phyloP scores from a whole-genome alignment of 2,113 vertebrate species.

The Sterna hirundo region DNA sequence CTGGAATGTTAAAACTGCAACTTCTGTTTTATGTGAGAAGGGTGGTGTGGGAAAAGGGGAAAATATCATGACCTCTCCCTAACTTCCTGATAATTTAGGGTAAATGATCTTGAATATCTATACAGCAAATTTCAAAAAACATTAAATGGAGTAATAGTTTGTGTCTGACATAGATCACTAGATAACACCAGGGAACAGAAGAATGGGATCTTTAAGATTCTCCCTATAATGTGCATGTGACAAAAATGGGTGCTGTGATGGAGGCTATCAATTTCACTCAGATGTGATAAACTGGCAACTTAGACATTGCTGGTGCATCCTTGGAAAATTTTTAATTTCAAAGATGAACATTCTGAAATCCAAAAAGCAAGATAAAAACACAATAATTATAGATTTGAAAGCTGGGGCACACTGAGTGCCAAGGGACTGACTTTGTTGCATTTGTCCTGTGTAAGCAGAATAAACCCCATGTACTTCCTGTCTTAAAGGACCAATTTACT shows the following conservation, averaged over 20 bases:
- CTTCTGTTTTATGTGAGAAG: neutral
- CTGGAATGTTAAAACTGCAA: neutral
- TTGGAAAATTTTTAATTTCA: neutral
- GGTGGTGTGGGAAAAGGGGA: neutral
- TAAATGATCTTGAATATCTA: neutral
- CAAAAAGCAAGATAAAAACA: neutral
- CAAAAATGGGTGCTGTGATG: neutral
- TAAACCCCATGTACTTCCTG: neutral
- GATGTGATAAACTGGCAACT: neutral
- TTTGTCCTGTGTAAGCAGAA: neutral
- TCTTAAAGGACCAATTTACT: neutral
- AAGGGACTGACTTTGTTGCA: neutral
- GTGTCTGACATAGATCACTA: neutral
- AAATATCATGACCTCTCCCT: neutral
- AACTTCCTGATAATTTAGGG: neutral
- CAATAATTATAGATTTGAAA: neutral
- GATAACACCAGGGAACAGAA: neutral
- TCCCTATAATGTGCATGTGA: neutral
- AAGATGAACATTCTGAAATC: neutral
- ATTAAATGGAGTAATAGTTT: neutral
- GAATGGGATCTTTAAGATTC: neutral
- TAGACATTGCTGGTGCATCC: neutral
- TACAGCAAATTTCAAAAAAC: neutral
- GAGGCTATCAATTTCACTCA: neutral
- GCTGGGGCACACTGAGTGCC: neutral